Evolutionary conservation across 2,888 invertebrate genomes (phyloP).

Genomic region (Luperina testacea): DNA sequence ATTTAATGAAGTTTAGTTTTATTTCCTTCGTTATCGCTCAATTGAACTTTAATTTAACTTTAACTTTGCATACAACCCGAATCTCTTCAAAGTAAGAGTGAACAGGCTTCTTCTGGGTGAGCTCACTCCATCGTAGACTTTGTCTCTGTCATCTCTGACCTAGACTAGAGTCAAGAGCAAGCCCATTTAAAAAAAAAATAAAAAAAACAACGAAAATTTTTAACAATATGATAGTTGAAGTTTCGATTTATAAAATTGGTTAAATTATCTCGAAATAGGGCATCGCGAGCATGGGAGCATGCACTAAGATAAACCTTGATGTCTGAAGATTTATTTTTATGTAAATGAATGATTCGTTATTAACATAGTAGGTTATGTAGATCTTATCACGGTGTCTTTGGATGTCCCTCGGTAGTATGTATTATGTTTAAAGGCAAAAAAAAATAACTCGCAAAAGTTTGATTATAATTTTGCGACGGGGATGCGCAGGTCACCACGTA

Average conservation of each 20-base stretch:
- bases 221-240: neutral
- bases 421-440: neutral
- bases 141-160: too few relatives aligned
- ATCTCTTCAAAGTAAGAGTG: too few relatives aligned
- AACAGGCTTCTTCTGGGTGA: too few relatives aligned
- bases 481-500: neutral
- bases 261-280: neutral
- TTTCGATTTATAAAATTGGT: neutral
- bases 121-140: too few relatives aligned
- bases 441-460: neutral
- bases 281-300: too few relatives aligned
- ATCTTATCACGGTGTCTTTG: neutral
- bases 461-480: neutral
- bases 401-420: neutral
- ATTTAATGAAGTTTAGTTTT: slow-evolving; percentile 1
- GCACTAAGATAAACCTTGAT: neutral
- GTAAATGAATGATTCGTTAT: neutral
- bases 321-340: neutral
- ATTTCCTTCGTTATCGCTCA: neutral
- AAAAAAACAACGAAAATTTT: neutral
- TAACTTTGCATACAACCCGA: too few relatives aligned
- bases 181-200: too few relatives aligned
- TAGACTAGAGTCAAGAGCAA: too few relatives aligned
- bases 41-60: neutral
- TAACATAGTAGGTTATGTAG: neutral